These are phyloP conservation scores for Daboia siamensis DNA, from an alignment of 2,113 vertebrate genomes.

Conservation along the genomic window DNA sequence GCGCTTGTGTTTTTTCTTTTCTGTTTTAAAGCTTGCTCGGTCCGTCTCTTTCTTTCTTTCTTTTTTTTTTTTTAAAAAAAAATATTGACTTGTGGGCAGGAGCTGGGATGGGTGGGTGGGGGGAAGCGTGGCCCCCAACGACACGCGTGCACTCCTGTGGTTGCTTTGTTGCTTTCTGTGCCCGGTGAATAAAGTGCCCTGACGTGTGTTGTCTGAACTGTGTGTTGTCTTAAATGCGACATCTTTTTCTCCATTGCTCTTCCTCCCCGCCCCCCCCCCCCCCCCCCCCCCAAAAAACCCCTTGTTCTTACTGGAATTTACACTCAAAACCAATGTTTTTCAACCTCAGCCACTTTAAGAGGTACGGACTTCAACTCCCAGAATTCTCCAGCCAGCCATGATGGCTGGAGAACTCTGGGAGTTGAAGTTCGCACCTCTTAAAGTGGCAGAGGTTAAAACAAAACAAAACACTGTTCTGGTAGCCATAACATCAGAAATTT, in stretches of 20 bases:
- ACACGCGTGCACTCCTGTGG: neutral
- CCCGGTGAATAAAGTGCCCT: slow-evolving; percentile 2
- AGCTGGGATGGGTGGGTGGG: neutral
- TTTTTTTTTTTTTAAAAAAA: no score
- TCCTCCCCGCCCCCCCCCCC: accelerated
- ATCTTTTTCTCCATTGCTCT: neutral
- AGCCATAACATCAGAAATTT: neutral
- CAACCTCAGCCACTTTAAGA: neutral
- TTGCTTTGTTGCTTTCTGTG: neutral
- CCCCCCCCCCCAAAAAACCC: accelerated
- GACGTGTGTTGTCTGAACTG: neutral
- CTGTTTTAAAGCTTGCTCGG: neutral
- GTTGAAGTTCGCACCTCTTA: no score
- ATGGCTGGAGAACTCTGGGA: no score
- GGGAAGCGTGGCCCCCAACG: accelerated
- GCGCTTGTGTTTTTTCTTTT: neutral
- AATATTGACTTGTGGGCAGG: neutral
- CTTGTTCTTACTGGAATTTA: neutral
- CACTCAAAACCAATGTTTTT: neutral
- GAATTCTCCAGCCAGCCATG: neutral
- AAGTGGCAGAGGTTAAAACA: neutral
- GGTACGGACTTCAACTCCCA: neutral
- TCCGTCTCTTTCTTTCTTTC: neutral
- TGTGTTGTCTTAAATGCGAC: neutral
- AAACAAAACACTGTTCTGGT: neutral